These are phyloP conservation scores for Gallinago nigripennis DNA, from an alignment of 2,797 vertebrate species.

Conservation along the genomic window DNA sequence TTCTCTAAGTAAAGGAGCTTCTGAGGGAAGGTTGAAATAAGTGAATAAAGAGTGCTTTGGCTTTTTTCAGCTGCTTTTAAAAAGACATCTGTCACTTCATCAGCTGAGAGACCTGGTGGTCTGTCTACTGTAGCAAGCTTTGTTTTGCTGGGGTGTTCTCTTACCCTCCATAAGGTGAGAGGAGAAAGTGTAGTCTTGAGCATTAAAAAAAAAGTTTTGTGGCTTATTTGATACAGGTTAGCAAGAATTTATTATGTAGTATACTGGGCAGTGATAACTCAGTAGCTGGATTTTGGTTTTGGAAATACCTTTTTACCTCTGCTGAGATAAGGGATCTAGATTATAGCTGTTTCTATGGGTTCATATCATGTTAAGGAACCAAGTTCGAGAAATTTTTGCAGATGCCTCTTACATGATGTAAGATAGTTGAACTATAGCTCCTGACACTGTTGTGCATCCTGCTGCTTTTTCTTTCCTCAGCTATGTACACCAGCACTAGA, in stretches of 20 bases:
- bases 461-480: background rate
- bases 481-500: background rate
- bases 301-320: background rate
- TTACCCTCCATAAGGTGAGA: background rate
- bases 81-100: background rate
- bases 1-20: background rate
- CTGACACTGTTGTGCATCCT: background rate
- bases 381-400: background rate
- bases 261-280: background rate
- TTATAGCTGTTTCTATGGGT: background rate
- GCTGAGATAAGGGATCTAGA: too few relatives aligned
- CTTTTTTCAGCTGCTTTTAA: background rate
- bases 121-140: background rate
- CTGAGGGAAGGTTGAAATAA: background rate
- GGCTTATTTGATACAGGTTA: background rate
- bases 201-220: background rate
- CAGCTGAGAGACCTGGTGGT: background rate
- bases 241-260: background rate
- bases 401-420: background rate
- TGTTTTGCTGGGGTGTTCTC: background rate
- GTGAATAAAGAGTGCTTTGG: background rate
- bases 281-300: background rate
- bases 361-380: background rate
- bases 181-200: background rate
- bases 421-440: background rate